These are phyloP conservation scores for Agapornis canus DNA, from an alignment of 2,797 vertebrate genomes.

Conservation along the genomic window DNA sequence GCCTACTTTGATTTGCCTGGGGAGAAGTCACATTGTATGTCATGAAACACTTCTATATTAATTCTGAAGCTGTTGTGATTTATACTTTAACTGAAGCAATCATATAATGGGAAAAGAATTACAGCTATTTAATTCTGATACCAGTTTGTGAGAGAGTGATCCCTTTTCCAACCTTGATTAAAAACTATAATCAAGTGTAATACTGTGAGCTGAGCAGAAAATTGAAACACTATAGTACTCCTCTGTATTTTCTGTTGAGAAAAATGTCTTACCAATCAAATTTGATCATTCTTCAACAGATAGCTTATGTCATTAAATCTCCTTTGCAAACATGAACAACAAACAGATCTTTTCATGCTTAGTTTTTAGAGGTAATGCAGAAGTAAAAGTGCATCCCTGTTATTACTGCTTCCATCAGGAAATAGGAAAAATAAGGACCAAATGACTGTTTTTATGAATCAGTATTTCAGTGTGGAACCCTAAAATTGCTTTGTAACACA, in stretches of 20 bases:
- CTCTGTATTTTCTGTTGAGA: not conserved
- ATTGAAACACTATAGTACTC: not conserved
- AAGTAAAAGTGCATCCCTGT: not conserved
- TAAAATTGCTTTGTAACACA: not conserved
- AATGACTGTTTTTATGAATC: not conserved
- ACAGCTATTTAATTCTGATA: not conserved
- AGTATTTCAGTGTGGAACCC: not conserved
- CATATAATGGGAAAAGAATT: not conserved
- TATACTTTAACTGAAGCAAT: not conserved
- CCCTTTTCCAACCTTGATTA: not conserved
- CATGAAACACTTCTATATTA: not conserved
- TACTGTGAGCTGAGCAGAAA: not conserved
- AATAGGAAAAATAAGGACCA: not conserved
- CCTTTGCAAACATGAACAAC: not conserved
- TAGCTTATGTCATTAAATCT: not conserved
- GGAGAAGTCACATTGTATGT: not conserved
- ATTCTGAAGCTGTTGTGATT: not conserved
- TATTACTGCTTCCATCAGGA: not conserved
- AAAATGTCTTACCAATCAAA: not conserved
- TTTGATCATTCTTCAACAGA: not conserved
- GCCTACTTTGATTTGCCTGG: not conserved
- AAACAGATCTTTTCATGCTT: not conserved
- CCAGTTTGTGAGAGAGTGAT: not conserved
- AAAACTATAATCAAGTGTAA: not conserved
- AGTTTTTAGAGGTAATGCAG: not conserved